Evolutionary conservation across 2,113 vertebrate genomes (phyloP).

Genomic region (Axis porcinus): DNA sequence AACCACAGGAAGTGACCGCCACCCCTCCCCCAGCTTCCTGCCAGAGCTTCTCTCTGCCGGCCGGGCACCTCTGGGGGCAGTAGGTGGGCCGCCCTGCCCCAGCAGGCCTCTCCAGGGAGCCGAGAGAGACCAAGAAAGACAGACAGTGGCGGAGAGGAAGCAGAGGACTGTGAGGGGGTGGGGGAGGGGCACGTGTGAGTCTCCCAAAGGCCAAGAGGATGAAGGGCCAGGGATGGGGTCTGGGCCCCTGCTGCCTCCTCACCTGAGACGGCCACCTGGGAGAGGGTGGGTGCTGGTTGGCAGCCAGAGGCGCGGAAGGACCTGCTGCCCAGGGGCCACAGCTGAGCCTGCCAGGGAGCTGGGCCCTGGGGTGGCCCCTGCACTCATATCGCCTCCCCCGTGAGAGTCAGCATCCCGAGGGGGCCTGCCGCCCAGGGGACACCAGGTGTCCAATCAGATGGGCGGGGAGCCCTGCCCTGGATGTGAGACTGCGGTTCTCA

Average conservation of each 20-base stretch:
- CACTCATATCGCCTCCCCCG: fast-evolving
- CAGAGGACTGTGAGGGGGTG: fast-evolving
- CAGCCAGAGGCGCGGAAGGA: background rate
- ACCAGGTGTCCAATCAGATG: background rate
- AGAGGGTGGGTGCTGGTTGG: background rate
- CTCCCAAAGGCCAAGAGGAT: background rate
- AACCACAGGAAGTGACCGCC: background rate
- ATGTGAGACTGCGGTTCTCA: background rate
- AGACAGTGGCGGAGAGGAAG: background rate
- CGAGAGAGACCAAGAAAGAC: background rate
- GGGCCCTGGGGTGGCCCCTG: fast-evolving
- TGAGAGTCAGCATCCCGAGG: fast-evolving
- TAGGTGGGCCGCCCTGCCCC: too few species aligned
- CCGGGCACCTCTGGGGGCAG: fast-evolving
- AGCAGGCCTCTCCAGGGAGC: background rate
- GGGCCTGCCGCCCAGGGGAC: background rate
- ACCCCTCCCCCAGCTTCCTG: background rate
- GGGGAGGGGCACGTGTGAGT: fast-evolving
- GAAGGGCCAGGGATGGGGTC: fast-evolving
- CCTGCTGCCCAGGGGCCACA: background rate
- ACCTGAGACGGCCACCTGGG: fast-evolving
- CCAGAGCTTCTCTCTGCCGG: background rate
- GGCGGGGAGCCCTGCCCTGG: background rate
- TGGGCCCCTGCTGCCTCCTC: background rate
- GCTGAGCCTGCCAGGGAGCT: background rate